Conservation (phyloP, 1,140 invertebrate genomes). For the Aphaenogaster ashmeadi region DNA sequence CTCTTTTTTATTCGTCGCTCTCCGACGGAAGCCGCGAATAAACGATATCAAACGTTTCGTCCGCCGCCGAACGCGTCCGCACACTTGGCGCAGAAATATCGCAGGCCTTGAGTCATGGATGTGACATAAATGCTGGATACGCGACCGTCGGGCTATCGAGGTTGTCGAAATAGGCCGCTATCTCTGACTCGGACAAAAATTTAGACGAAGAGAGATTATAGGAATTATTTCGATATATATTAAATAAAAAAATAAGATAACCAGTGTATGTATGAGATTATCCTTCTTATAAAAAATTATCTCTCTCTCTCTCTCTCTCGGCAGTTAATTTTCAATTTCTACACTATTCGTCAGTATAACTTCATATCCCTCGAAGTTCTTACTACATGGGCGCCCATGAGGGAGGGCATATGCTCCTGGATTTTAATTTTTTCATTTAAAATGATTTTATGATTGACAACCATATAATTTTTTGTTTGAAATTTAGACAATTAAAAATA, state of each 20-base stretch:
- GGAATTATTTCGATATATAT: background rate
- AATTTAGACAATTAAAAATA: too few relatives aligned
- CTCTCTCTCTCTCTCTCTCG: background rate
- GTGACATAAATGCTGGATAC: conserved; percentile 29
- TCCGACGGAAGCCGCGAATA: conserved; percentile 50
- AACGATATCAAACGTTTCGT: conserved; percentile 62
- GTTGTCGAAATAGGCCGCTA: conserved; percentile 20
- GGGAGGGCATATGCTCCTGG: too few relatives aligned
- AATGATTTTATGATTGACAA: too few relatives aligned
- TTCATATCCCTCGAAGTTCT: background rate
- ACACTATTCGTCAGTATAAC: background rate
- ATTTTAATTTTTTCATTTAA: too few relatives aligned
- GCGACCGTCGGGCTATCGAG: conserved; percentile 15
- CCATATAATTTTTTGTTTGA: too few relatives aligned
- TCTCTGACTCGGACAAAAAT: background rate
- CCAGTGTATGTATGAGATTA: background rate
- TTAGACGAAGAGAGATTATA: background rate
- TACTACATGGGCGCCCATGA: background rate
- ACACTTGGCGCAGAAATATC: conserved; percentile 57
- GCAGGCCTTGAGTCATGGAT: conserved; percentile 44
- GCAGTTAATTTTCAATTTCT: background rate
- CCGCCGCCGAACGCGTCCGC: conserved; percentile 36
- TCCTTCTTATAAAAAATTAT: background rate
- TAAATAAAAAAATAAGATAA: conserved; percentile 8
- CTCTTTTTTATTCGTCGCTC: conserved; percentile 16